phyloP scores from a whole-genome alignment of 1,140 invertebrate genomes.

The Scaptomyza pallida region DNA sequence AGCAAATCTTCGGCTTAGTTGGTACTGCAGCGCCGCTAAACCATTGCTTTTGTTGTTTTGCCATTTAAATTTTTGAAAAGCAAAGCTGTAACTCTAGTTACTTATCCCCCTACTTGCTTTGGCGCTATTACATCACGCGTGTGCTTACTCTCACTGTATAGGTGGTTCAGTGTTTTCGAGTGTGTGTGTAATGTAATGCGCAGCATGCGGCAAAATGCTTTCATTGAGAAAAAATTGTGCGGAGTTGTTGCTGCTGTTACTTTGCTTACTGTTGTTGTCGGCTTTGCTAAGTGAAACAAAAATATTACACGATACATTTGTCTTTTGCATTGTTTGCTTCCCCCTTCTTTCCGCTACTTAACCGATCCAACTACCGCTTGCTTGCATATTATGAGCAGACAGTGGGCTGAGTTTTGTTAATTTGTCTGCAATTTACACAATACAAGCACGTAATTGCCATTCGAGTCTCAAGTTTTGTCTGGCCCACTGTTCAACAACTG shows the following conservation, averaged over 20 bases:
- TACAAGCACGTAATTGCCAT: neutral
- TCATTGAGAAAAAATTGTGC: conserved; percentile 62
- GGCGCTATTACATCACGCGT: conserved; percentile 68
- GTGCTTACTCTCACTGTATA: conserved; percentile 28
- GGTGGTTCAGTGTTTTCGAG: conserved; percentile 4
- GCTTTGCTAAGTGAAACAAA: conserved; percentile 52
- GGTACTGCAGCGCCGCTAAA: conserved; percentile 4
- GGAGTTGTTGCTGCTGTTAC: conserved; percentile 18
- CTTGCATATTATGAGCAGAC: conserved; percentile 26
- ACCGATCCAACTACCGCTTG: conserved; percentile 14
- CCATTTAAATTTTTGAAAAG: conserved; percentile 66
- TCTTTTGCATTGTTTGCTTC: conserved; percentile 41
- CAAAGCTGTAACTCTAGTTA: conserved; percentile 74
- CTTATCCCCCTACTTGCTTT: conserved; percentile 61
- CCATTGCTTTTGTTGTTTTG: conserved; percentile 58
- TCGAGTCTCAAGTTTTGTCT: neutral
- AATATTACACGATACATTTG: conserved; percentile 53
- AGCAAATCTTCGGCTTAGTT: conserved; percentile 9
- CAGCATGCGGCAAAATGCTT: conserved; percentile 61
- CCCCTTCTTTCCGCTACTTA: neutral
- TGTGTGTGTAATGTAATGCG: conserved; percentile 36
- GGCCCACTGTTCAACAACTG: conserved; percentile 23
- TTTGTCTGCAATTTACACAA: neutral
- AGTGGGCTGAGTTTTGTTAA: conserved; percentile 13
- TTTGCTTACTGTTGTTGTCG: conserved; percentile 10